A percentile compares a stretch with the other conserved stretches of the same genome.
Evolutionary conservation across 2,113 vertebrate species (phyloP).

Genomic region (Motacilla alba): DNA sequence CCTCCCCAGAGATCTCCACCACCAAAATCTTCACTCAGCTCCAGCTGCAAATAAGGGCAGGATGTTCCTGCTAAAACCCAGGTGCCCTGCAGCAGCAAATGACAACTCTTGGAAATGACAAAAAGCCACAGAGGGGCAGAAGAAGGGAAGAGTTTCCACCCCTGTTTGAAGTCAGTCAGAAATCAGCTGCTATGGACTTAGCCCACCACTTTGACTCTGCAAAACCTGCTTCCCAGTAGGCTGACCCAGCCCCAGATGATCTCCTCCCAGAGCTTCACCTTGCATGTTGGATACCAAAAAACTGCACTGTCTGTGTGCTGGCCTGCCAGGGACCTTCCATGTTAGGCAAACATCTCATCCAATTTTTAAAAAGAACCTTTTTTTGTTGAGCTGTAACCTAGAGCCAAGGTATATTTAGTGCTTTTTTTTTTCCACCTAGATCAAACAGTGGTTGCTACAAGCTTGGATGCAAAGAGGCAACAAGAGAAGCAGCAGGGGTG

Average conservation of each 20-base stretch:
- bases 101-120: neutral
- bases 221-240: neutral
- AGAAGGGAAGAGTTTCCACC: neutral
- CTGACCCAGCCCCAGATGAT: neutral
- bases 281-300: neutral
- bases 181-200: neutral
- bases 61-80: neutral
- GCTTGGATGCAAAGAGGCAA: neutral
- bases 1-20: neutral
- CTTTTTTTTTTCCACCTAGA: too few species aligned
- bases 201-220: neutral
- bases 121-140: neutral
- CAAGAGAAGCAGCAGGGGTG: neutral
- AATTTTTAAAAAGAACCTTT: neutral
- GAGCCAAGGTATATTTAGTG: neutral
- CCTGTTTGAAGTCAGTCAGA: neutral
- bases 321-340: neutral
- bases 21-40: neutral
- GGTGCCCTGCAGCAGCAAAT: neutral
- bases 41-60: accelerated
- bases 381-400: neutral
- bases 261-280: neutral
- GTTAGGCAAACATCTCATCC: accelerated
- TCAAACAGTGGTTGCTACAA: neutral
- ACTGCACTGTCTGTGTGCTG: neutral